phyloP scores from a whole-genome alignment of 1,140 invertebrate genomes.

The Antheraea mylitta region DNA sequence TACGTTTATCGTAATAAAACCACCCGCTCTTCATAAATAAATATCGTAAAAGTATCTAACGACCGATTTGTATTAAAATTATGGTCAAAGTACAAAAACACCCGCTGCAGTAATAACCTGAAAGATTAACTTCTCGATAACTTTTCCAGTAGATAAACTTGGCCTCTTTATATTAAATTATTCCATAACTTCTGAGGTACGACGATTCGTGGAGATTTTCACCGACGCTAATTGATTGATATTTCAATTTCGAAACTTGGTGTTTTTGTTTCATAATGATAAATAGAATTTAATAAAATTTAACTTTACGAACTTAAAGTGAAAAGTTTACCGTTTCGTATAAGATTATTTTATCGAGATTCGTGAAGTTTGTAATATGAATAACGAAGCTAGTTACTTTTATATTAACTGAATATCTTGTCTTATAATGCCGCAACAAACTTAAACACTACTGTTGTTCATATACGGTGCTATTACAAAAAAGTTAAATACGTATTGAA shows the following conservation, averaged over 20 bases:
- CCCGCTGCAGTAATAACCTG: conserved; percentile 45
- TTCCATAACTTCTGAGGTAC: conserved; percentile 50
- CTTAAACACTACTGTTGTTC: too few relatives aligned
- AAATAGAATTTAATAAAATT: background rate
- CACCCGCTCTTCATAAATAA: background rate
- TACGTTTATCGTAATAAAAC: background rate
- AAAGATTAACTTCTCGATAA: conserved; percentile 54
- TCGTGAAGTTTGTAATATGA: background rate
- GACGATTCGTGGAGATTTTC: conserved; percentile 34
- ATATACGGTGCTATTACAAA: too few relatives aligned
- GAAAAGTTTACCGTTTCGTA: conserved; percentile 1
- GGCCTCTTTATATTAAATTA: conserved; percentile 65
- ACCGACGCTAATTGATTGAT: conserved; percentile 58
- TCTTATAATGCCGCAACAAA: too few relatives aligned
- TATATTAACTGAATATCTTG: too few relatives aligned
- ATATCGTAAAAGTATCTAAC: background rate
- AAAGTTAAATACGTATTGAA: too few relatives aligned
- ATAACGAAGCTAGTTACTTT: too few relatives aligned
- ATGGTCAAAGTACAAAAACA: conserved; percentile 17
- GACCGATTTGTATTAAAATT: conserved; percentile 11
- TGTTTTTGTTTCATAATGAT: conserved; percentile 12
- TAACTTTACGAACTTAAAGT: background rate
- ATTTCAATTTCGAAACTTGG: conserved; percentile 18
- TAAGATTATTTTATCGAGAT: background rate
- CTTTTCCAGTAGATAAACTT: conserved; percentile 58